Evolutionary conservation across 2,888 invertebrate species (phyloP), one percentile per base, ranked within the genome.

Genomic region (Saturnia pavonia): DNA sequence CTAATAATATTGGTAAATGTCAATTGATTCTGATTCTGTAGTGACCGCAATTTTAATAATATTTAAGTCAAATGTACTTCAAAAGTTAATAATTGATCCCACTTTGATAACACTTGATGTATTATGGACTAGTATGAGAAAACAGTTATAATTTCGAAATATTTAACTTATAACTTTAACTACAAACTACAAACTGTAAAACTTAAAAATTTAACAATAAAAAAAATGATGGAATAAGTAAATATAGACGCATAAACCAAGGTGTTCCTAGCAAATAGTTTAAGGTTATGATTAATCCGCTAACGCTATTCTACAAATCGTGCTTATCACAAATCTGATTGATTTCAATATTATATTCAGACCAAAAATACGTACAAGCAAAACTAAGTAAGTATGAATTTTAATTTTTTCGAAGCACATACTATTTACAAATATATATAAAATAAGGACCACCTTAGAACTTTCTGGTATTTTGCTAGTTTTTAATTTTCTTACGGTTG

Each of bases 251-350:
- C 48, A 34, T 48, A 63, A 0, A 65, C n/a, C 40, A 70, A 51
- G 51, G 66, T 72, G 77, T 79, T 78, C 77, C 75, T 77, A 75
- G 75, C 75, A 79, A 82, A 77, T 70, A 74, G 73, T 75, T 70
- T 70, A 80, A 82, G 81, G 71, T 73, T 70, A 72, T 72, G 82
- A 82, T 82, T 78, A 78, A 76, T 69, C 72, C 70, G 74, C 75
- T 76, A 74, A n/a, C n/a, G n/a, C n/a, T 74, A 78, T 69, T 74
- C 70, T 72, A 75, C 69, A 70, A 70, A 76, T 72, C 79, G 75
- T 74, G 80, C 75, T 76, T 82, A 78, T 80, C 77, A 80, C 54
- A 68, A 69, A 77, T 78, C 77, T 76, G 75, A 73, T 74, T 72
- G 72, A 75, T 75, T 74, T 76, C 71, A 69, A 69, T 73, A 68